Conservation (phyloP, 35 echinoderm and acorn worm genomes). For the Nesometra sesokonis region DNA sequence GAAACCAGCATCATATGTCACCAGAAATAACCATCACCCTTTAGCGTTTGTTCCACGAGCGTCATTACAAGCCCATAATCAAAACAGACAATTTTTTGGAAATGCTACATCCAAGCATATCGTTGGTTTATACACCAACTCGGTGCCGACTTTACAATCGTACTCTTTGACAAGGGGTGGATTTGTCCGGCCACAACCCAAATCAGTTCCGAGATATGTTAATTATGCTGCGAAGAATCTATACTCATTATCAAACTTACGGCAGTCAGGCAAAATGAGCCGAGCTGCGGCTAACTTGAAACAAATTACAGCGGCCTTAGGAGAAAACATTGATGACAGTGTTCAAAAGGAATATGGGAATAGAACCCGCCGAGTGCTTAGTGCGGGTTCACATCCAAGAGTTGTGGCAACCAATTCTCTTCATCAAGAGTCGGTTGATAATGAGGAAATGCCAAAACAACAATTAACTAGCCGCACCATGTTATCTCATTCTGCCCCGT, state of each 20-base stretch:
- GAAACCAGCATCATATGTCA: slow-evolving; percentile 42
- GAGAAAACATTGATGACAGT: slow-evolving; percentile 48
- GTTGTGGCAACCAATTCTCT: neutral
- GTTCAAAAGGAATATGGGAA: slow-evolving; percentile 39
- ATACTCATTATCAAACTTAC: neutral
- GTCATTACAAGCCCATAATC: neutral
- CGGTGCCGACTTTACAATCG: neutral
- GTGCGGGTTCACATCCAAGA: neutral
- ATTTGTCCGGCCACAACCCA: neutral
- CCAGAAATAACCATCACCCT: slow-evolving; percentile 12
- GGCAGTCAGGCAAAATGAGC: slow-evolving; percentile 45
- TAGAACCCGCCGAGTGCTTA: neutral
- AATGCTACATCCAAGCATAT: neutral
- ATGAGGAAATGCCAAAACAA: neutral
- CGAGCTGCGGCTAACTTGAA: slow-evolving; percentile 76
- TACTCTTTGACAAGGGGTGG: neutral
- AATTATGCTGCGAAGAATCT: neutral
- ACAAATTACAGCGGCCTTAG: slow-evolving; percentile 69
- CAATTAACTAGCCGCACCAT: neutral
- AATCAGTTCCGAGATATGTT: neutral
- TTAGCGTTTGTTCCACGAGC: slow-evolving; percentile 53
- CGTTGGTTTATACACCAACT: neutral
- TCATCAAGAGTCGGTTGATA: neutral
- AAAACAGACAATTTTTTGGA: slow-evolving; percentile 9
- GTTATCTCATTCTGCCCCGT: neutral